Base-by-base conservation (phyloP, 92 coral and sea anemone species). In the Bergia puertoricense region DNA sequence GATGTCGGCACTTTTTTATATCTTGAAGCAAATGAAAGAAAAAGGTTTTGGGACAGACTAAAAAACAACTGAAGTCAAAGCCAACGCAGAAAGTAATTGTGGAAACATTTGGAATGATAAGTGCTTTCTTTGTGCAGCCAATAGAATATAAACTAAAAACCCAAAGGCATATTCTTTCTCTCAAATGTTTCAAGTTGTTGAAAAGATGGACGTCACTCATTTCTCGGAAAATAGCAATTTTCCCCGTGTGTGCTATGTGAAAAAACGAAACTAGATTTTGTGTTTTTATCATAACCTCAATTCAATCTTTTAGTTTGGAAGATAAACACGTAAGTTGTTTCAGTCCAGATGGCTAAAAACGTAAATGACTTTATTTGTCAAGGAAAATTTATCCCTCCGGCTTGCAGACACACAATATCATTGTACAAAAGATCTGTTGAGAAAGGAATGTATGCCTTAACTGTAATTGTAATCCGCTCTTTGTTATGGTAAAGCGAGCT, bases 401-500 rank as follows among this genome's bases (percentile, higher is more conserved):
- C 43, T 62, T 7, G 85, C 72, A 80, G 85, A 80, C 71, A 57
- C 30, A 80, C 84, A 80, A 36, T 80, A 80, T 57, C 42, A 37
- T 37, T 57, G 66, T 80, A 80, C 43, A 54, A 80, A 80, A 80
- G 85, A 56, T 39, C 42, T 45, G 85, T 38, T 62, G 45, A 56
- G 68, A 9, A n/a, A 30, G 85, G 82, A 80, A 80, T 80, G 85
- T 9, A 23, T 54, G 14, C 44, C 71, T 8, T 57, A 23, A 13
- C 22, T 80, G 68, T 80, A 37, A 80, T 54, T 9, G 45, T 57
- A 80, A 80, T 80, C 68, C 85, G 11, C 30, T 37, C 43, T 80
- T 80, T 80, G 73, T 80, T 80, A 56, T 80, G 85, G 85, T 36
- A 57, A 80, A 56, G 80, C 30, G 40, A n/a, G 30, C 57, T 22